Base-by-base conservation (phyloP, 2,888 invertebrate genomes). In the Eulithis prunata region DNA sequence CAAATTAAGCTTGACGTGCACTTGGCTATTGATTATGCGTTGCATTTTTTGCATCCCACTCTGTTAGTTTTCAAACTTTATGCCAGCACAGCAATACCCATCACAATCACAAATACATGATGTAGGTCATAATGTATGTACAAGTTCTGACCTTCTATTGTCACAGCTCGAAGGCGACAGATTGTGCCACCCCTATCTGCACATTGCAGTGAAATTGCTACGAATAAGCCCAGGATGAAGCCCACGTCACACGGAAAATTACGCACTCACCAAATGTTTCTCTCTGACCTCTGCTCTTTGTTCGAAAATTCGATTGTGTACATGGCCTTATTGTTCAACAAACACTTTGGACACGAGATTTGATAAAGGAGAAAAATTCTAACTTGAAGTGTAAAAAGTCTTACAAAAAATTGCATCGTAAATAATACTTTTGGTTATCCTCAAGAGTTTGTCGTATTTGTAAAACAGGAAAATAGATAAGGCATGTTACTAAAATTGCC, bases 231-330 rank as follows among this genome's bases (percentile, higher is more conserved):
- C 13, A 72, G 75, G 75, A 76, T 77, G 75, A 80, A 68, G 68
- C 78, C 70, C 65, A 70, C 75, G 82, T 79, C 79, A 75, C 36
- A 66, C 62, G 69, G 76, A 80, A 85, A 86, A 80, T 85, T 82
- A 81, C 82, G 74, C 74, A 36, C 64, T 58, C 54, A 41, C 36
- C 55, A 51, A 53, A 58, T 64, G 62, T 62, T 59, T 21, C 53
- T 21, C 45, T 62, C 57, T 60, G 63, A 57, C 53, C 57, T 62
- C 69, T 47, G 57, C 60, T 60, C 65, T 71, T 71, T 71, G 75
- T 71, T 64, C 46, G 43, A 21, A 28, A 62, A 63, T 62, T 64
- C 64, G 46, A 70, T 70, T 74, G 67, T 71, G 70, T 69, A 56
- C 56, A 67, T 52, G 7, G 49, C 51, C 52, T 63, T 62, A 68